phyloP scores from a whole-genome alignment of 2,888 invertebrate species.

The Rutpela maculata region DNA sequence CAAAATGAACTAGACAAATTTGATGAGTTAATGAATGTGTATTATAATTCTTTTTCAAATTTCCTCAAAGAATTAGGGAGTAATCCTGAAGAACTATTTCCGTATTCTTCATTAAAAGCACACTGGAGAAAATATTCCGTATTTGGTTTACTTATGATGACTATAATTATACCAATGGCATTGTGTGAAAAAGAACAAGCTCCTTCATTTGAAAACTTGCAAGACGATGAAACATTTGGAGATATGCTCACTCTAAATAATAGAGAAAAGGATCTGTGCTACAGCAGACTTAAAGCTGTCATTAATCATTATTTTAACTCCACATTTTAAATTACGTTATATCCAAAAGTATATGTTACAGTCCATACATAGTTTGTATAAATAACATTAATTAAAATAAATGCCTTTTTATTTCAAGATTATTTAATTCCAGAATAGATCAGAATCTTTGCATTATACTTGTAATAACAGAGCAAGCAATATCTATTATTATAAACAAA shows the following conservation, averaged over 20 bases:
- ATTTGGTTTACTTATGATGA: slow-evolving; percentile 20
- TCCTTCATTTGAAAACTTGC: neutral
- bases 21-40: neutral
- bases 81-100: slow-evolving; percentile 14
- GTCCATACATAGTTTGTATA: too few species aligned
- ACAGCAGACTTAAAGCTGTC: neutral
- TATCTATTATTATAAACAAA: too few species aligned
- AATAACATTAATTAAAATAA: too few species aligned
- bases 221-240: neutral
- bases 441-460: too few species aligned
- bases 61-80: slow-evolving; percentile 1
- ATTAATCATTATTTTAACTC: neutral
- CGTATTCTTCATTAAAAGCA: neutral
- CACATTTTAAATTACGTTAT: neutral
- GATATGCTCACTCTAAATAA: neutral
- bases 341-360: too few species aligned
- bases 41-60: slow-evolving; percentile 14
- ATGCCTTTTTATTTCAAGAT: too few species aligned
- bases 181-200: neutral
- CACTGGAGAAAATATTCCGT: slow-evolving; percentile 26
- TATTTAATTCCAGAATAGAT: too few species aligned
- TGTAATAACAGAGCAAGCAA: too few species aligned
- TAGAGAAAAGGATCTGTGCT: neutral
- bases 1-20: neutral
- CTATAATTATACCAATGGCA: neutral